These are phyloP conservation scores for Drosophila nebulosa DNA, from an alignment of 1,140 invertebrate genomes.

Conservation along the genomic window DNA sequence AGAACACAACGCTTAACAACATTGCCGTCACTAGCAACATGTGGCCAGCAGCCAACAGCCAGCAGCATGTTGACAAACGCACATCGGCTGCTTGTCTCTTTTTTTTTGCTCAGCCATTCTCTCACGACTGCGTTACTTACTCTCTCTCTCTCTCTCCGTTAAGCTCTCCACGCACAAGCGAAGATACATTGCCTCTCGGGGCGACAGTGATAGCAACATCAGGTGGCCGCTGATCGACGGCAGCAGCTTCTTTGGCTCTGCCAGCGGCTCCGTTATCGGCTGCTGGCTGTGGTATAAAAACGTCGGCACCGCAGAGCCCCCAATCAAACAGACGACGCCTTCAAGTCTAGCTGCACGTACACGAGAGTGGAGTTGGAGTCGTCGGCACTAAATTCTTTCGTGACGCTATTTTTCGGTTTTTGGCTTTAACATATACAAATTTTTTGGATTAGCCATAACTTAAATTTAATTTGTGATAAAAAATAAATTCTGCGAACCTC, in stretches of 20 bases:
- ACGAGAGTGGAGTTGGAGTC: constrained; percentile 80
- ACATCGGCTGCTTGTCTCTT: constrained; percentile 22
- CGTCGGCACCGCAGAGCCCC: constrained; percentile 52
- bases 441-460: constrained; percentile 25
- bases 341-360: constrained; percentile 81
- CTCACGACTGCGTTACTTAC: constrained; percentile 1
- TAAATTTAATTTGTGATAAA: constrained; percentile 45
- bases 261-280: not conserved
- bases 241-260: constrained; percentile 13
- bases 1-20: constrained; percentile 37
- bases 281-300: constrained; percentile 66
- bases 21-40: constrained; percentile 25
- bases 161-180: constrained; percentile 15
- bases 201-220: not conserved
- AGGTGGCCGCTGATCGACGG: not conserved
- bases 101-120: not conserved
- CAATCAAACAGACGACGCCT: constrained; percentile 81
- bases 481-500: constrained; percentile 10
- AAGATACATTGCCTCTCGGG: too few relatives aligned
- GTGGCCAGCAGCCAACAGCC: constrained; percentile 15
- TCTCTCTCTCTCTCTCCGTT: not conserved
- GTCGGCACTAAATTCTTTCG: constrained; percentile 62
- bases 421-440: constrained; percentile 20
- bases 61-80: not conserved
- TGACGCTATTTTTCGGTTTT: constrained; percentile 66